Percentiles rank a stretch among this genome's conserved stretches.
These are phyloP conservation scores for Listrodromus nycthemerus DNA, from an alignment of 2,888 invertebrate genomes.

Conservation along the genomic window DNA sequence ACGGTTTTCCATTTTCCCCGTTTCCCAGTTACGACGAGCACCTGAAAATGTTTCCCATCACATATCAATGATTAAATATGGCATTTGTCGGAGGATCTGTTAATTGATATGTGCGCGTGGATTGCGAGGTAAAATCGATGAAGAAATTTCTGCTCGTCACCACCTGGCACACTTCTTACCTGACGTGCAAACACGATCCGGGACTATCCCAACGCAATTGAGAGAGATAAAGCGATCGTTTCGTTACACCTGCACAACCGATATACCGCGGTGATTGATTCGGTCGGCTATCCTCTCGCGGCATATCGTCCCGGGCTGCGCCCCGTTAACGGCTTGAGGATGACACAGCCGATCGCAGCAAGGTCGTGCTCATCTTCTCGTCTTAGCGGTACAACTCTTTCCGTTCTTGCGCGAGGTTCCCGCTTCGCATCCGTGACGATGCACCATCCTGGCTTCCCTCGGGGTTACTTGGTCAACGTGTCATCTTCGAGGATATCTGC, in stretches of 20 bases:
- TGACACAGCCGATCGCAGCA: conserved; percentile 83
- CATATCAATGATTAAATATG: conserved; percentile 1
- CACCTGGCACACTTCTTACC: conserved; percentile 77
- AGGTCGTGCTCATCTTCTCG: conserved; percentile 79
- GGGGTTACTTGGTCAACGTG: conserved; percentile 81
- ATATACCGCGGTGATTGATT: conserved; percentile 80
- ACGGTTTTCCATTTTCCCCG: not conserved
- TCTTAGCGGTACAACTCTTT: conserved; percentile 81
- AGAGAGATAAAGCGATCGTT: conserved; percentile 63
- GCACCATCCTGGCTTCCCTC: conserved; percentile 73
- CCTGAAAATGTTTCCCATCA: conserved; percentile 3
- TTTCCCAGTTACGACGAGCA: not conserved
- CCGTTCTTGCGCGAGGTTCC: conserved; percentile 74
- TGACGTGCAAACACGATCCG: conserved; percentile 57
- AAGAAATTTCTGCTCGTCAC: conserved; percentile 78
- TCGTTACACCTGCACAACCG: conserved; percentile 81
- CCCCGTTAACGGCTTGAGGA: conserved; percentile 82
- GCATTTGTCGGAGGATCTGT: conserved; percentile 1
- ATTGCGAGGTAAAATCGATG: conserved; percentile 64
- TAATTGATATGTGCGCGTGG: conserved; percentile 57
- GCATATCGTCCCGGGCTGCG: conserved; percentile 62
- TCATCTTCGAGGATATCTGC: conserved; percentile 67
- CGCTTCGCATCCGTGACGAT: conserved; percentile 66
- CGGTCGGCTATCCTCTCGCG: conserved; percentile 71
- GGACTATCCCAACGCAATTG: conserved; percentile 61